Percentiles rank a stretch among this genome's conserved stretches.
Evolutionary conservation across 2,888 invertebrate genomes (phyloP).

Genomic region (Amphimallon solstitiale): DNA sequence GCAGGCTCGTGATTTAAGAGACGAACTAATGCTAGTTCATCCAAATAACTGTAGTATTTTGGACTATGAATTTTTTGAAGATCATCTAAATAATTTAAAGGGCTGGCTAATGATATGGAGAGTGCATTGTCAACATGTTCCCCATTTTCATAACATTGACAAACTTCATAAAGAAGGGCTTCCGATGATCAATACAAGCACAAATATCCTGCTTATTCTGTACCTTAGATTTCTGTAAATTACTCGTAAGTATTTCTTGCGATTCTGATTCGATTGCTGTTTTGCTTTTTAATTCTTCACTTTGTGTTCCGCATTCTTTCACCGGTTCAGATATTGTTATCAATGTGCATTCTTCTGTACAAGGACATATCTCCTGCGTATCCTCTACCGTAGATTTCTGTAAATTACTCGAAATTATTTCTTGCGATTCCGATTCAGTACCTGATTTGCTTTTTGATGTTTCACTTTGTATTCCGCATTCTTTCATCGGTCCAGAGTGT

Average conservation of each 20-base stretch:
- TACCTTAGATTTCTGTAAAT: too few relatives aligned
- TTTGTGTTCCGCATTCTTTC: not conserved
- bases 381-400: too few relatives aligned
- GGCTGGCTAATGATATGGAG: constrained; percentile 9
- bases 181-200: not conserved
- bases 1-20: constrained; percentile 7
- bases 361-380: too few relatives aligned
- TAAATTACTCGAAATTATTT: too few relatives aligned
- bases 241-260: not conserved
- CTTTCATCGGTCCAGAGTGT: too few relatives aligned
- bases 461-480: too few relatives aligned
- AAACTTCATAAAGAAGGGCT: constrained; percentile 10
- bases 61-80: constrained; percentile 12
- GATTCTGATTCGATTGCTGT: not conserved
- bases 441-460: too few relatives aligned
- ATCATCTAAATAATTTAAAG: constrained; percentile 12
- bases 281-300: not conserved
- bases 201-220: too few relatives aligned
- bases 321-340: too few relatives aligned
- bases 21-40: constrained; percentile 10
- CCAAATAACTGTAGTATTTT: constrained; percentile 5
- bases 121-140: constrained; percentile 4
- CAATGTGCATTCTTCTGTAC: too few relatives aligned
- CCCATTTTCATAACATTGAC: constrained; percentile 12
- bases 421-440: too few relatives aligned